Conservation (phyloP, 2,797 vertebrate species). For the Oreochromis mossambicus region DNA sequence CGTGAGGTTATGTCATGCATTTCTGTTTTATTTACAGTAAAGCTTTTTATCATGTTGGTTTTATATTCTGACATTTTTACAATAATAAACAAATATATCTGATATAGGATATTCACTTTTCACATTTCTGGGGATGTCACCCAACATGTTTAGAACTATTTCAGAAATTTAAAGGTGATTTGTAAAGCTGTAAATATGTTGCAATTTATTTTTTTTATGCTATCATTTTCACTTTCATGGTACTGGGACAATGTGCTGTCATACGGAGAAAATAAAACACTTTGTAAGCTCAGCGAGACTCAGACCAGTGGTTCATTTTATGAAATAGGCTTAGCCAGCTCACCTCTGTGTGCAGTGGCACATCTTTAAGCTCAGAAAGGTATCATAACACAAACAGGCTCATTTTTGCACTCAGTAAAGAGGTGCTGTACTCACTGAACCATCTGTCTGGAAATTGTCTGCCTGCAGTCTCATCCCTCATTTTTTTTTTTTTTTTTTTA, state of each 20-base stretch:
- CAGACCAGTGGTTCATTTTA: background rate
- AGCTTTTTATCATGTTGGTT: background rate
- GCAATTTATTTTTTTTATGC: background rate
- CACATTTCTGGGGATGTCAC: background rate
- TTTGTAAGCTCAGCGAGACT: background rate
- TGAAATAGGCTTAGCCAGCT: slow-evolving; percentile 1
- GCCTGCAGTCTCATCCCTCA: background rate
- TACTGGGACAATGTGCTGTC: background rate
- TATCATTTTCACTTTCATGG: background rate
- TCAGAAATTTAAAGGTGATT: background rate
- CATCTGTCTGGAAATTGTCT: slow-evolving; percentile 21
- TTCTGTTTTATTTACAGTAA: background rate
- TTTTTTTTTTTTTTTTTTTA: background rate
- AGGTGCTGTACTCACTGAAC: slow-evolving; percentile 21
- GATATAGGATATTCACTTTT: background rate
- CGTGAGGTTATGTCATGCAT: background rate
- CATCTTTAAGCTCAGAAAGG: slow-evolving; percentile 23
- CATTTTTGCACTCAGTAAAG: slow-evolving; percentile 11
- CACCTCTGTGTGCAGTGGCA: background rate
- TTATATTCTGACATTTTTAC: background rate
- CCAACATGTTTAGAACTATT: background rate
- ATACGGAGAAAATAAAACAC: background rate
- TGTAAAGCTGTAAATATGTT: background rate
- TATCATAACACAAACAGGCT: slow-evolving; percentile 34
- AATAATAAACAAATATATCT: background rate